Conservation (phyloP, 2,113 vertebrate genomes). For the Chaetodon trifascialis region DNA sequence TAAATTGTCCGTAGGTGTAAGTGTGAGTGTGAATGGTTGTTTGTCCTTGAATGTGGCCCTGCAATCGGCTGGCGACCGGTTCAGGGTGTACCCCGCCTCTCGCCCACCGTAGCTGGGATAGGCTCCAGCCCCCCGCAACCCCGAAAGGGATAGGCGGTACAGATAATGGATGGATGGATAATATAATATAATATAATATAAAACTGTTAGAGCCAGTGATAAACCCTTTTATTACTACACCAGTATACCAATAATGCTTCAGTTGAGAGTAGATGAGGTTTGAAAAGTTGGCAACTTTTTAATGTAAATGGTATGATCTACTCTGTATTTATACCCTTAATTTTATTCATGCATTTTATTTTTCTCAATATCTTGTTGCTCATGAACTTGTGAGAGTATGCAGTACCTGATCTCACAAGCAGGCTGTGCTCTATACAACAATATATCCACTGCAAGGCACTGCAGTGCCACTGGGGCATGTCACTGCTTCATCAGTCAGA, state of each 20-base stretch:
- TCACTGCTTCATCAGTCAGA: background rate
- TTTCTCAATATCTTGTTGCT: background rate
- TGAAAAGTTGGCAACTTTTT: background rate
- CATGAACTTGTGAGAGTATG: background rate
- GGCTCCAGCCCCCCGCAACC: too few species aligned
- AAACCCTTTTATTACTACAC: background rate
- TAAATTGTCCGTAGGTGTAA: too few species aligned
- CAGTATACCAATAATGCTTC: background rate
- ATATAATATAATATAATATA: too few species aligned
- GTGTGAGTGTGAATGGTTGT: too few species aligned
- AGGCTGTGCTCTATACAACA: conserved; percentile 50
- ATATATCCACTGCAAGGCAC: background rate
- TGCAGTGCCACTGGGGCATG: background rate
- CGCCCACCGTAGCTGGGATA: too few species aligned
- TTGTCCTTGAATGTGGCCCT: too few species aligned
- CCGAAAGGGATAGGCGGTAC: too few species aligned
- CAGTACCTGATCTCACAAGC: conserved; percentile 42
- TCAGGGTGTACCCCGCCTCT: too few species aligned
- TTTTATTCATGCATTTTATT: background rate
- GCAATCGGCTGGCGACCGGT: too few species aligned
- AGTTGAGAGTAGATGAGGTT: background rate
- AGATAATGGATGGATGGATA: too few species aligned
- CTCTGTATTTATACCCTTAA: background rate
- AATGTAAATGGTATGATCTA: background rate
- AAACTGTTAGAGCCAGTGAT: background rate